Base-by-base conservation (phyloP, 2,797 vertebrate species). In the Urocyon cinereoargenteus region DNA sequence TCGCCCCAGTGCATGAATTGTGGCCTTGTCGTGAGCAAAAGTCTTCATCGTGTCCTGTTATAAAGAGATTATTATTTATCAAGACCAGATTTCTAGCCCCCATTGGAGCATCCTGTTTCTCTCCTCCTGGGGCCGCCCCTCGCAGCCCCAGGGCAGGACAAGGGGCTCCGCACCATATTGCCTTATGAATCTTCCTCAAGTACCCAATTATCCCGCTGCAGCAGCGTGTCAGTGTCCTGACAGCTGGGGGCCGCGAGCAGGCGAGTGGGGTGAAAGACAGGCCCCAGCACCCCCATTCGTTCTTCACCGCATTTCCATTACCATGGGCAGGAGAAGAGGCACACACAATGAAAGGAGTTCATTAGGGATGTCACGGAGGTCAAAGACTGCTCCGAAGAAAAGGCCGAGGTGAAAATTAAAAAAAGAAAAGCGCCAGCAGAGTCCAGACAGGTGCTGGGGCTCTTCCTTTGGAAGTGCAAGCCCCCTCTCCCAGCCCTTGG, bases 111-210 rank as follows among this genome's bases (percentile, higher is more conserved):
- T 96, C 97, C 85, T 96, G 88, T 95, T 83, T 72, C 92, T 97
- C 95, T 86, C 83, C 21, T 94, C 90, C 61, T 83, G 96, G 96
- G 59, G 81, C 97, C 95, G 94, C 81, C 94, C 97, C 95, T 81
- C 2, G 22, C 15, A 98, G 98, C 98, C 98, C 98, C 78, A 73
- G 98, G 99, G 97, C 98, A 98, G 94, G 97, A 97, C 98, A 98
- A 31, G 84, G 90, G 86, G 92, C 96, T 94, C 93, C 53, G 94
- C 66, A 97, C 98, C 98, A 98, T 97, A 98, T 92, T 98, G 98
- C 97, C 96, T 98, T 98, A 98, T 98, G 99, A 99, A 99, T 99
- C 99, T 99, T 98, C 98, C 98, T 98, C 98, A 98, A 99, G 98
- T 98, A 98, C 98, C 98, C 98, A 99, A 99, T 99, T 99, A 99